Evolutionary conservation across 1,140 invertebrate genomes (phyloP).

Genomic region (Bombus polaris): DNA sequence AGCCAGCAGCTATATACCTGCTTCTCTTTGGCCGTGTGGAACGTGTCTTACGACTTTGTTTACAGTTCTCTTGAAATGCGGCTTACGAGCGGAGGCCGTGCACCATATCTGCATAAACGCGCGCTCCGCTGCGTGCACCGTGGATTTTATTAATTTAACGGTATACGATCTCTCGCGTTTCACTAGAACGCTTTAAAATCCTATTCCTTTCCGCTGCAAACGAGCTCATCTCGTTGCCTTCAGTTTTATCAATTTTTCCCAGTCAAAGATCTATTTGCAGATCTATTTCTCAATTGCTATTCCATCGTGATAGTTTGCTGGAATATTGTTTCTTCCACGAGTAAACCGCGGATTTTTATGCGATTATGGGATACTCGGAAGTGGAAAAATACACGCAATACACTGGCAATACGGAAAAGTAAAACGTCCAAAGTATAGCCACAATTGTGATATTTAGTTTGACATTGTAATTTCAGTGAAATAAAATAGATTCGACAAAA

Average conservation of each 20-base stretch:
- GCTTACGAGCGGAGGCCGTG: constrained; percentile 10
- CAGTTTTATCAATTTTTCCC: neutral
- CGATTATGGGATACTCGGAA: too few relatives aligned
- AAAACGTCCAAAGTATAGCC: too few relatives aligned
- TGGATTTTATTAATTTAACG: constrained; percentile 61
- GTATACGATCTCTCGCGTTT: constrained; percentile 23
- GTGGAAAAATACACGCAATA: too few relatives aligned
- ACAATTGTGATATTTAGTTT: too few relatives aligned
- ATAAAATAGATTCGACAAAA: too few relatives aligned
- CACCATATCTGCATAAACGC: constrained; percentile 52
- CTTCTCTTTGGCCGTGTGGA: constrained; percentile 28
- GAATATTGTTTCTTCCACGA: too few relatives aligned
- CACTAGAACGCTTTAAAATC: neutral
- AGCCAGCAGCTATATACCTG: constrained; percentile 19
- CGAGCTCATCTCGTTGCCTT: neutral
- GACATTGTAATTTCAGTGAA: too few relatives aligned
- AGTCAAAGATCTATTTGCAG: neutral
- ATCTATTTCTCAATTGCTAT: too few relatives aligned
- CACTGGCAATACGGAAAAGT: too few relatives aligned
- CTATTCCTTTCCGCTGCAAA: neutral
- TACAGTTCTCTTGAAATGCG: constrained; percentile 57
- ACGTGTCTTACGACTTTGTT: constrained; percentile 57
- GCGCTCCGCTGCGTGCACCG: constrained; percentile 19
- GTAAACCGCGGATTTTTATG: too few relatives aligned
- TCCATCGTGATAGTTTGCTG: too few relatives aligned